Conservation (phyloP, 2,888 invertebrate species). For the Drosophila testacea region DNA sequence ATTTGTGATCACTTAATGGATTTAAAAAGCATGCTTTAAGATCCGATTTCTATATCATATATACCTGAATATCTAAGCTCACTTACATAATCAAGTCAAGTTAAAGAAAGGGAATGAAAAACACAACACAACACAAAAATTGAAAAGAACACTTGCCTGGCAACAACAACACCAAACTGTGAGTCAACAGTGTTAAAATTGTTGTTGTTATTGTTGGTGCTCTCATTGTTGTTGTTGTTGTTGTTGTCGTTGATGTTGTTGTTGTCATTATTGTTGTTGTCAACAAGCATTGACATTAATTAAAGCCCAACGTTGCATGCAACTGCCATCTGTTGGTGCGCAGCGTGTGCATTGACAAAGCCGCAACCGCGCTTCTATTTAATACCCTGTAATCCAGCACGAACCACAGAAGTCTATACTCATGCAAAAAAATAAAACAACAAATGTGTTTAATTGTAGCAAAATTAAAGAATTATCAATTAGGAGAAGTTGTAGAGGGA, state of each 20-base stretch:
- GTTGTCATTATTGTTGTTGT: constrained; percentile 60
- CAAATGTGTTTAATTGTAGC: neutral
- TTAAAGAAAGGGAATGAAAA: constrained; percentile 8
- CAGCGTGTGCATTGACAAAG: constrained; percentile 16
- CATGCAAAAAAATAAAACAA: neutral
- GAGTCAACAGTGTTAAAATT: neutral
- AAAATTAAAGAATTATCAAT: neutral
- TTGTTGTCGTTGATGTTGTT: constrained; percentile 21
- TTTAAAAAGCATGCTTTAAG: neutral
- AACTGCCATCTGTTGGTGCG: constrained; percentile 46
- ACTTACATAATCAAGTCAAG: too few relatives aligned
- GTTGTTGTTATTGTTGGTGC: constrained; percentile 1
- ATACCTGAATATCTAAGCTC: too few relatives aligned
- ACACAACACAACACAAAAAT: constrained; percentile 3
- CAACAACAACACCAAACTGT: constrained; percentile 13
- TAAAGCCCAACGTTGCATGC: constrained; percentile 73
- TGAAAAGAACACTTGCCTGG: constrained; percentile 42
- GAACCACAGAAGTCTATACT: neutral
- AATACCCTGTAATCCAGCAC: constrained; percentile 34
- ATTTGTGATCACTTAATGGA: neutral
- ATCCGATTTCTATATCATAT: neutral
- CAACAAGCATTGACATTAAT: constrained; percentile 76
- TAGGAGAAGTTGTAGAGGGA: neutral
- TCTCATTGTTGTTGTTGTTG: constrained; percentile 3
- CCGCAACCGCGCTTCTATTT: constrained; percentile 22